Conservation (phyloP, 2,888 invertebrate species). For the Mamestra brassicae region DNA sequence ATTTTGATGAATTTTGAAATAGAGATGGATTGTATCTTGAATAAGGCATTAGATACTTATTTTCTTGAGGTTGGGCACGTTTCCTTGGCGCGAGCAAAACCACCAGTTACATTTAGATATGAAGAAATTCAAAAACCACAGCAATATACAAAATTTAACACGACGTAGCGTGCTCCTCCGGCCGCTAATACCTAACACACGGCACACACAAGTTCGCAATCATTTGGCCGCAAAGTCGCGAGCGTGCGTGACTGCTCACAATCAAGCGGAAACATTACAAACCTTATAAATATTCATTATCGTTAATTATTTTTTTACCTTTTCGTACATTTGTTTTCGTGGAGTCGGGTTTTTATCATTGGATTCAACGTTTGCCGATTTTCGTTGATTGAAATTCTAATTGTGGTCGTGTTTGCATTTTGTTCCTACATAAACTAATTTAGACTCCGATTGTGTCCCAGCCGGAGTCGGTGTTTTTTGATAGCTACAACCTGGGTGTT, state of each 20-base stretch:
- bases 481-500: too few relatives aligned
- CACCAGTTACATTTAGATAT: too few relatives aligned
- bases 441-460: too few relatives aligned
- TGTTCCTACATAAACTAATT: too few relatives aligned
- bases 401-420: background rate
- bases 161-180: conserved; percentile 30
- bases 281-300: conserved; percentile 68
- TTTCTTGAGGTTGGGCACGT: too few relatives aligned
- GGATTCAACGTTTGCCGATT: background rate
- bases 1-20: too few relatives aligned
- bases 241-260: conserved; percentile 66
- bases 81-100: too few relatives aligned
- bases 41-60: too few relatives aligned
- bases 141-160: background rate
- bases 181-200: conserved; percentile 4
- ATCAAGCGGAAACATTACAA: conserved; percentile 67
- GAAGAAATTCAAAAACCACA: background rate
- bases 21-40: too few relatives aligned
- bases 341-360: conserved; percentile 42
- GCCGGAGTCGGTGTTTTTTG: too few relatives aligned
- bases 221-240: conserved; percentile 49
- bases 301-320: conserved; percentile 66
- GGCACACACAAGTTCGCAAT: conserved; percentile 59
- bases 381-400: background rate
- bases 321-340: conserved; percentile 39